Evolutionary conservation across 1,140 invertebrate genomes (phyloP).

Genomic region (Macrobrachium rosenbergii): DNA sequence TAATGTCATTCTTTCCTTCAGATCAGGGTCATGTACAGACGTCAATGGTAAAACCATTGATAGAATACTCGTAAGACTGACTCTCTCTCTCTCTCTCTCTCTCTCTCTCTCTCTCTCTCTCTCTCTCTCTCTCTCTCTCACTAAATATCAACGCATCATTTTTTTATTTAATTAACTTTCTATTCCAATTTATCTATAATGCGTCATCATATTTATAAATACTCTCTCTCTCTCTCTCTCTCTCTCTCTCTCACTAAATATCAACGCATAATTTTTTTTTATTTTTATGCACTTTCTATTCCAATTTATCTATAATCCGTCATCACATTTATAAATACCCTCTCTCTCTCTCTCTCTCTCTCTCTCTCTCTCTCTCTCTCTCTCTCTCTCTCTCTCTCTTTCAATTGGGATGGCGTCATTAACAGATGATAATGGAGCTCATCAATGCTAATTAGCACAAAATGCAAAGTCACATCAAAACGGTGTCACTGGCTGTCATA

Average conservation of each 20-base stretch:
- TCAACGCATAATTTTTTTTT: not conserved
- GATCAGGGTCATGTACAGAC: too few relatives aligned
- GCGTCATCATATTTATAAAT: too few relatives aligned
- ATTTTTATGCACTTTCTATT: not conserved
- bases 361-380: not conserved
- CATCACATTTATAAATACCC: too few relatives aligned
- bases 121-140: not conserved
- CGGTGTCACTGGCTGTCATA: too few relatives aligned
- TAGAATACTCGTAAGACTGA: not conserved
- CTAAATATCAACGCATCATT: not conserved
- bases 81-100: slow-evolving; percentile 4
- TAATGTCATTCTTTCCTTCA: too few relatives aligned
- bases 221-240: not conserved
- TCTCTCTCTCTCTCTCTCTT: not conserved
- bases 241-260: not conserved
- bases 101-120: not conserved
- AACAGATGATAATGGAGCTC: too few relatives aligned
- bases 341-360: not conserved
- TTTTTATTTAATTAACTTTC: not conserved
- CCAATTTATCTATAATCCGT: not conserved
- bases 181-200: too few relatives aligned
- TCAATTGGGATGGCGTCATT: too few relatives aligned
- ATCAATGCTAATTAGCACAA: too few relatives aligned
- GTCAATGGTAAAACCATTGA: too few relatives aligned
- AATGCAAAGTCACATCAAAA: too few relatives aligned